phyloP scores from a whole-genome alignment of 2,113 vertebrate species.

The Lagopus muta region DNA sequence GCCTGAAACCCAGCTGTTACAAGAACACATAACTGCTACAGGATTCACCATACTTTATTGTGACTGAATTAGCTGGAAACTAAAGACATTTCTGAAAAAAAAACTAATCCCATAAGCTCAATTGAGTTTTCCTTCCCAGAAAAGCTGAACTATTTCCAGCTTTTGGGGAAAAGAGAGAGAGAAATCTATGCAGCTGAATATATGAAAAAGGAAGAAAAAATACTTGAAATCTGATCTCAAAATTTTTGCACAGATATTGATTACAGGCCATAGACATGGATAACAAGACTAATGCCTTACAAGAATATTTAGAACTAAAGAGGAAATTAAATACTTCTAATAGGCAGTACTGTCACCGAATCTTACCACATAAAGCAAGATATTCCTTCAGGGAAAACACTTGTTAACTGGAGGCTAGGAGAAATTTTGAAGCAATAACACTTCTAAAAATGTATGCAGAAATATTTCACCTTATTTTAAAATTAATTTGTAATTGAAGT shows the following conservation, averaged over 20 bases:
- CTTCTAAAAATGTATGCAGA: not conserved
- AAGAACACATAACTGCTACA: not conserved
- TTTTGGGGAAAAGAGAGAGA: not conserved
- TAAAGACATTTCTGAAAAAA: fast-evolving
- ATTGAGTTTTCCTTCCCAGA: not conserved
- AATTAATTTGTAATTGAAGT: not conserved
- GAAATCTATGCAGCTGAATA: not conserved
- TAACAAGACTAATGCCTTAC: not conserved
- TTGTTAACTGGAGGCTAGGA: not conserved
- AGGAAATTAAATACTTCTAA: not conserved
- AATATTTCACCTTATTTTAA: not conserved
- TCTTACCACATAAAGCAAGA: not conserved
- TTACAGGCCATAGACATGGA: not conserved
- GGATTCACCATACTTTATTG: not conserved
- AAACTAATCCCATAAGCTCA: not conserved
- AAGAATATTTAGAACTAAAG: not conserved
- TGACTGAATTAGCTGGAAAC: not conserved
- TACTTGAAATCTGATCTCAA: not conserved
- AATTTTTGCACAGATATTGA: not conserved
- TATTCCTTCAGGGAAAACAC: not conserved
- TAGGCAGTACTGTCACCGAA: not conserved
- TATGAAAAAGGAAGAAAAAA: not conserved
- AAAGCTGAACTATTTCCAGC: not conserved
- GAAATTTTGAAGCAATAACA: not conserved
- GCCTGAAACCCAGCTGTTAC: not conserved